phyloP scores from a whole-genome alignment of 2,797 vertebrate species.

The Nannoperca obscura region DNA sequence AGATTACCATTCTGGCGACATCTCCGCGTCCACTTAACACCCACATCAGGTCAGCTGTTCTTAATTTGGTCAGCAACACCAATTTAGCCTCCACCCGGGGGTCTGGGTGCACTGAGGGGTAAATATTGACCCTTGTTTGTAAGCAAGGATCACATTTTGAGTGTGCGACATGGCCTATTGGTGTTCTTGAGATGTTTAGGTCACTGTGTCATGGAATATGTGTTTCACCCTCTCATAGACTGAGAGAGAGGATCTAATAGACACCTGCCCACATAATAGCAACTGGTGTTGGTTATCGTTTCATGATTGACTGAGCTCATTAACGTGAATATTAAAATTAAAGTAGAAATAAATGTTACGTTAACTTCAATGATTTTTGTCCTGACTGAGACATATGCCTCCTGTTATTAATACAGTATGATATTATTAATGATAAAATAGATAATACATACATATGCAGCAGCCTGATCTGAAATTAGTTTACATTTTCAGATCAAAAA shows the following conservation, averaged over 20 bases:
- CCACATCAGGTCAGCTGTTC: conserved; percentile 82
- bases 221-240: conserved; percentile 43
- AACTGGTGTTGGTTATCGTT: conserved; percentile 47
- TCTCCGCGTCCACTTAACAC: conserved; percentile 79
- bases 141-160: conserved; percentile 64
- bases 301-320: conserved; percentile 55
- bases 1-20: conserved; percentile 78
- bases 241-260: conserved; percentile 67
- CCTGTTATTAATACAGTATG: neutral
- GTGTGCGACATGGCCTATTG: conserved; percentile 69
- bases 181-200: conserved; percentile 68
- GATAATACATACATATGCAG: neutral
- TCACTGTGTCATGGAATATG: conserved; percentile 69
- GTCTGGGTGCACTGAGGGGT: conserved; percentile 61
- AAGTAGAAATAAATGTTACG: neutral
- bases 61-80: conserved; percentile 80
- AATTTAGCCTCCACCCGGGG: conserved; percentile 61
- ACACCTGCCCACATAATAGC: conserved; percentile 55
- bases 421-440: neutral
- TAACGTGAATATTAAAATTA: conserved; percentile 17
- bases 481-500: conserved; percentile 48
- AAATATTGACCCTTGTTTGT: conserved; percentile 79
- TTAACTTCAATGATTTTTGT: neutral
- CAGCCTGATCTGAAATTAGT: conserved; percentile 23
- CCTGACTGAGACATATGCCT: neutral